Percentiles rank a stretch among this genome's conserved stretches.
These are phyloP conservation scores for Spongia lamella DNA, from an alignment of 37 sponge, comb jelly and placozoan genomes.

Conservation along the genomic window DNA sequence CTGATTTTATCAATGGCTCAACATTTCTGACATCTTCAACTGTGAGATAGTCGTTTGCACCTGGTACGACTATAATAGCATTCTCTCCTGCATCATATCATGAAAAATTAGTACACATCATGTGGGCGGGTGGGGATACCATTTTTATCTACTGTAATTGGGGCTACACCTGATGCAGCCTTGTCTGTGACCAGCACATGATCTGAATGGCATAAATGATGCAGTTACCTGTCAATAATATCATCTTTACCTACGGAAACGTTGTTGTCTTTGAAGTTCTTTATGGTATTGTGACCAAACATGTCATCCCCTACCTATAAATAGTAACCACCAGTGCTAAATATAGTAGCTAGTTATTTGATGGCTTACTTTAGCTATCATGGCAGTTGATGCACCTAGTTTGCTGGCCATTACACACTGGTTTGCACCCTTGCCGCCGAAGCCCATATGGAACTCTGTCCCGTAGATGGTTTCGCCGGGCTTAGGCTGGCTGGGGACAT, in stretches of 20 bases:
- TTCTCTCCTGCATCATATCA: slow-evolving; percentile 73
- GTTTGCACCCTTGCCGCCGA: slow-evolving; percentile 99
- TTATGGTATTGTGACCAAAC: slow-evolving; percentile 84
- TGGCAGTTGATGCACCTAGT: slow-evolving; percentile 84
- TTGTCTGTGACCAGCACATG: slow-evolving; percentile 55
- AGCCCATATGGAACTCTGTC: slow-evolving; percentile 72
- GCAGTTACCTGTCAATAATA: background rate
- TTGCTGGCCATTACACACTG: slow-evolving; percentile 97
- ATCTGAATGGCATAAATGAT: slow-evolving; percentile 1
- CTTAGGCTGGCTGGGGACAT: slow-evolving; percentile 80
- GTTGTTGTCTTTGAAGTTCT: slow-evolving; percentile 81
- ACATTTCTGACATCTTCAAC: slow-evolving; percentile 65
- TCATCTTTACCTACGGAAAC: slow-evolving; percentile 60
- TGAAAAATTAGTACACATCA: background rate
- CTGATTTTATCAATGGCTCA: slow-evolving; percentile 47
- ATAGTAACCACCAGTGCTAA: background rate
- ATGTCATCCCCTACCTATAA: slow-evolving; percentile 83
- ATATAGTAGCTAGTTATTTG: background rate
- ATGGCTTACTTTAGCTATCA: slow-evolving; percentile 86
- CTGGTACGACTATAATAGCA: slow-evolving; percentile 88
- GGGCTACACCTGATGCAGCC: slow-evolving; percentile 77
- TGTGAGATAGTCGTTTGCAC: slow-evolving; percentile 77
- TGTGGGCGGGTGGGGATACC: slow-evolving; percentile 33
- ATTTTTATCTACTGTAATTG: slow-evolving; percentile 75
- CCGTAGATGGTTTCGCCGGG: slow-evolving; percentile 96